These are phyloP conservation scores for Spialia ferax DNA, from an alignment of 2,888 invertebrate species.

Conservation along the genomic window DNA sequence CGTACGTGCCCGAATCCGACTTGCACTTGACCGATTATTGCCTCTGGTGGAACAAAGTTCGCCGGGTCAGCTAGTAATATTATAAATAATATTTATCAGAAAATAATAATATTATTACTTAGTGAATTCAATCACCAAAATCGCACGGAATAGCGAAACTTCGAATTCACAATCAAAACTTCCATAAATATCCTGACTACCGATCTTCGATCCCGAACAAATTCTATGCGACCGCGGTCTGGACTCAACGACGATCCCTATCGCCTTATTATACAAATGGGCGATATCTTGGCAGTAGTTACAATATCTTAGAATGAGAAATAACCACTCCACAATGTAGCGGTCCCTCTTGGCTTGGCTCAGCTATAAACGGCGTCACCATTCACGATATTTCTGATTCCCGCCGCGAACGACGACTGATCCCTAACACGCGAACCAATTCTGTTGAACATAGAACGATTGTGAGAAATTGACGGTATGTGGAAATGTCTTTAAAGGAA, in stretches of 20 bases:
- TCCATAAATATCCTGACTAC: constrained; percentile 14
- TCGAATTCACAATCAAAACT: constrained; percentile 16
- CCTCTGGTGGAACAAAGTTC: no score
- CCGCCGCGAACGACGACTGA: constrained; percentile 50
- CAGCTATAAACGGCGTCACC: constrained; percentile 68
- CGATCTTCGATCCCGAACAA: constrained; percentile 27
- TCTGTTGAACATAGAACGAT: constrained; percentile 53
- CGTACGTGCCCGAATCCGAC: no score
- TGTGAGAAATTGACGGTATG: constrained; percentile 50
- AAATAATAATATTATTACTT: no score
- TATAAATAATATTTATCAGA: no score
- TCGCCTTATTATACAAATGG: constrained; percentile 82
- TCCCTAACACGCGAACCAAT: constrained; percentile 61
- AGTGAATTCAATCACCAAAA: neutral
- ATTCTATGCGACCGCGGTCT: constrained; percentile 24
- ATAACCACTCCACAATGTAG: constrained; percentile 68
- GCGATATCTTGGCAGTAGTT: constrained; percentile 71
- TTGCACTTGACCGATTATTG: no score
- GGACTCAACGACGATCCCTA: constrained; percentile 69
- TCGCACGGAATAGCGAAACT: constrained; percentile 14
- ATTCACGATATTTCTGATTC: constrained; percentile 62
- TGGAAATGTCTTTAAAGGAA: constrained; percentile 51
- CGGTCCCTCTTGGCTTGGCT: constrained; percentile 67
- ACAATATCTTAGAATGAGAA: constrained; percentile 75
- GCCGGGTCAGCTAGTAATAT: no score